Evolutionary conservation across 2,113 vertebrate genomes (phyloP).

Genomic region (Jaculus jaculus): DNA sequence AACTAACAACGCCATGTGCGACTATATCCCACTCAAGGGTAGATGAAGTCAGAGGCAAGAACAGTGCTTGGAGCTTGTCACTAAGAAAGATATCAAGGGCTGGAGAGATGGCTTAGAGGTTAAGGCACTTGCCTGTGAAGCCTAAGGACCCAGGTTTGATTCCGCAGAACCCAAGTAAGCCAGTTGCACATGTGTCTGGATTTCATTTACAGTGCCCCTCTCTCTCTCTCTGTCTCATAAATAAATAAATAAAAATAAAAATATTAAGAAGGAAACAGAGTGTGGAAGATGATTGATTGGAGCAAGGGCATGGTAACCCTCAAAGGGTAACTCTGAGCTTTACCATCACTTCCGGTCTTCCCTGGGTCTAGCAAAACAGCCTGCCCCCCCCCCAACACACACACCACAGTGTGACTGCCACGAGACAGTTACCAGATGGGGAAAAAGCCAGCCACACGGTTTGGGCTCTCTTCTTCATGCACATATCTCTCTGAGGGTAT

Average conservation of each 20-base stretch:
- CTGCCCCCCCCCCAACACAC: background rate
- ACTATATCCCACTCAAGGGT: background rate
- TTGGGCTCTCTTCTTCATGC: background rate
- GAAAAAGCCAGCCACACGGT: background rate
- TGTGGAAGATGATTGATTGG: background rate
- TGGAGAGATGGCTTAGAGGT: no score
- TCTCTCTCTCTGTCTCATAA: no score
- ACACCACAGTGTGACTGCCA: fast-evolving
- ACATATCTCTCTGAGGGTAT: background rate
- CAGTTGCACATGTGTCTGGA: no score
- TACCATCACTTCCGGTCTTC: background rate
- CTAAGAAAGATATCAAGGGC: background rate
- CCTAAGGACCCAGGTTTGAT: no score
- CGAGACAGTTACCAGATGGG: fast-evolving
- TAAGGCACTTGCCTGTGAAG: no score
- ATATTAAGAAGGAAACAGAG: no score
- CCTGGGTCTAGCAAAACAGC: background rate
- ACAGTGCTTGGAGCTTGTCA: background rate
- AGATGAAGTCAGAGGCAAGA: background rate
- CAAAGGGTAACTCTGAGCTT: background rate
- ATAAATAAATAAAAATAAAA: no score
- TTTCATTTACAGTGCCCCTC: no score
- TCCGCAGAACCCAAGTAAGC: no score
- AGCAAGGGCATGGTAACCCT: background rate
- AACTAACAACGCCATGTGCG: background rate